Evolutionary conservation across 1,140 invertebrate genomes (phyloP).

Genomic region (Sinonovacula constricta): DNA sequence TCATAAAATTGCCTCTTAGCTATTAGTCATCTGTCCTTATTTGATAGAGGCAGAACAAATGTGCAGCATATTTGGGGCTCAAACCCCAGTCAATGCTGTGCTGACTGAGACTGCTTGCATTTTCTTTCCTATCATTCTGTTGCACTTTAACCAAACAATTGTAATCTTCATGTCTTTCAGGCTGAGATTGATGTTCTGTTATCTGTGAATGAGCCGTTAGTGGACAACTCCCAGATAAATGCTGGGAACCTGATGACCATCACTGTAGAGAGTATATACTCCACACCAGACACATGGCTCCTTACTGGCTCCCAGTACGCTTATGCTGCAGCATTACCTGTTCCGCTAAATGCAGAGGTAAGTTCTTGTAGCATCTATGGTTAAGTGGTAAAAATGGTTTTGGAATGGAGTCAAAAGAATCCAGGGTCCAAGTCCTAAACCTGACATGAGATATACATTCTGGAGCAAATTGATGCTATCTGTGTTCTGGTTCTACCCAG

Average conservation of each 20-base stretch:
- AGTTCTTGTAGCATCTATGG: too few relatives aligned
- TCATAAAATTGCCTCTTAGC: too few relatives aligned
- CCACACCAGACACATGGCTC: conserved; percentile 75
- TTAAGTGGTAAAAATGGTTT: background rate
- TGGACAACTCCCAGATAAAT: conserved; percentile 66
- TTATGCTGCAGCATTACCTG: conserved; percentile 71
- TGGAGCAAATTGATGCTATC: too few relatives aligned
- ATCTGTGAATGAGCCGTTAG: conserved; percentile 72
- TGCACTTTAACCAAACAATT: too few relatives aligned
- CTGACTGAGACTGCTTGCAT: too few relatives aligned
- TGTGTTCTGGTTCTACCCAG: background rate
- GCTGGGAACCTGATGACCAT: conserved; percentile 74
- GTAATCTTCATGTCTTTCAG: too few relatives aligned
- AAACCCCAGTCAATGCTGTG: too few relatives aligned
- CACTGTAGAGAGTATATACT: conserved; percentile 73
- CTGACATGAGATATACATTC: background rate
- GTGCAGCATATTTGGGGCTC: too few relatives aligned
- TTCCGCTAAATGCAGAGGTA: conserved; percentile 75
- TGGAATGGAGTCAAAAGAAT: background rate
- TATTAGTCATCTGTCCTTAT: too few relatives aligned
- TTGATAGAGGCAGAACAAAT: too few relatives aligned
- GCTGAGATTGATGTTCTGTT: conserved; percentile 75
- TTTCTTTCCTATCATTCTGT: too few relatives aligned
- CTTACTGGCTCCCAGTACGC: conserved; percentile 68
- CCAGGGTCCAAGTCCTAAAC: too few relatives aligned